A percentile compares a stretch with the other conserved stretches of the same genome.
These are phyloP conservation scores for Tenthredo distinguenda DNA, from an alignment of 2,888 invertebrate genomes.

Conservation along the genomic window DNA sequence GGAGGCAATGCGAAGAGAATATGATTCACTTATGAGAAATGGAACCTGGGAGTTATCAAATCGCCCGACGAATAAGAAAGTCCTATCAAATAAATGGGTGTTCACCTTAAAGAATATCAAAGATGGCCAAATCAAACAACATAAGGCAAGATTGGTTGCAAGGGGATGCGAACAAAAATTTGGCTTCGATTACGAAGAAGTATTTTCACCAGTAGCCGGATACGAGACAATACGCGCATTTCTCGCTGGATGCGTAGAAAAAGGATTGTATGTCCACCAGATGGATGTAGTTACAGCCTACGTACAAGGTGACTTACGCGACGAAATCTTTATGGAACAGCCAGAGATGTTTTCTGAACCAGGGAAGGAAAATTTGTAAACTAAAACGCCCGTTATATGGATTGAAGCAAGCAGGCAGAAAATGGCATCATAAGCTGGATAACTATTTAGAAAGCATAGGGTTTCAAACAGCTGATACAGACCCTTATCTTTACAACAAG, in stretches of 20 bases:
- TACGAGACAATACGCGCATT: constrained; percentile 61
- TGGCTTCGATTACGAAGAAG: constrained; percentile 60
- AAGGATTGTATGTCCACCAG: constrained; percentile 62
- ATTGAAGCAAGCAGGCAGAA: constrained; percentile 58
- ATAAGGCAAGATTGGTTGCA: constrained; percentile 58
- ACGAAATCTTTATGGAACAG: constrained; percentile 59
- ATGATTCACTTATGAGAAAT: constrained; percentile 57
- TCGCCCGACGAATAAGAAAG: constrained; percentile 53
- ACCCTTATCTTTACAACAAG: constrained; percentile 58
- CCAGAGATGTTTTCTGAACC: constrained; percentile 57
- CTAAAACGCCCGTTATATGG: constrained; percentile 58
- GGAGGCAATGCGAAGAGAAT: not conserved
- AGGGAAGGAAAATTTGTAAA: constrained; percentile 57
- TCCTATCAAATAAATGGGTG: constrained; percentile 58
- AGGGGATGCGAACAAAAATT: constrained; percentile 57
- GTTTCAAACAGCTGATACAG: constrained; percentile 49
- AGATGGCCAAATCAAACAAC: constrained; percentile 55
- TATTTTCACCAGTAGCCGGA: constrained; percentile 59
- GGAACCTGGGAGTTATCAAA: constrained; percentile 58
- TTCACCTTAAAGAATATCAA: constrained; percentile 58
- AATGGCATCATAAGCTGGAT: constrained; percentile 56
- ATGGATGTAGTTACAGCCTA: constrained; percentile 61
- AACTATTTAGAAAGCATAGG: constrained; percentile 38
- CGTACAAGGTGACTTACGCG: constrained; percentile 58
- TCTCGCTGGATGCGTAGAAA: constrained; percentile 57